These are phyloP conservation scores for Rhynchotus rufescens DNA, from an alignment of 2,797 vertebrate species.

Conservation along the genomic window DNA sequence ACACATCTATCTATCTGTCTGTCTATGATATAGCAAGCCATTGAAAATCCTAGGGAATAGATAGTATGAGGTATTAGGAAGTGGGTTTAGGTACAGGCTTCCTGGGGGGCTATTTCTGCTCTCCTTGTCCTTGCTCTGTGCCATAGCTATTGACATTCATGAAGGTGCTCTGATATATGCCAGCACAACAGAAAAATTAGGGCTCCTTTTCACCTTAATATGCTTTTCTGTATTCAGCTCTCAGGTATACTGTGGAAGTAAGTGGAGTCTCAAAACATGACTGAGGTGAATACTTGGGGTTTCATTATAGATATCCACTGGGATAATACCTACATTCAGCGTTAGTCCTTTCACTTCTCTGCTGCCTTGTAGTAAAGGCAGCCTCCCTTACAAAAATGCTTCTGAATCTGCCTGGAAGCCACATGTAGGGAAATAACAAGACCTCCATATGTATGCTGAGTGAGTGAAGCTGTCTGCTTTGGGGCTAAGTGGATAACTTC, in stretches of 20 bases:
- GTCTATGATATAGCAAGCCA: not conserved
- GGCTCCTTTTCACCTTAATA: not conserved
- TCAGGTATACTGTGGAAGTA: not conserved
- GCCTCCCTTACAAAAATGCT: not conserved
- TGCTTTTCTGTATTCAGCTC: not conserved
- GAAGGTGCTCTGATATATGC: not conserved
- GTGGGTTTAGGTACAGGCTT: not conserved
- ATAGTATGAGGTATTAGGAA: not conserved
- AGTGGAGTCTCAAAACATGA: not conserved
- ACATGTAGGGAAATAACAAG: not conserved
- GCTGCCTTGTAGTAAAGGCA: not conserved
- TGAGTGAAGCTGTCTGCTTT: conserved; percentile 46
- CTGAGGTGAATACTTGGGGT: not conserved
- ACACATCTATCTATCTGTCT: not conserved
- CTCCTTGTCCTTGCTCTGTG: not conserved
- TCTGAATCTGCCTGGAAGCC: not conserved
- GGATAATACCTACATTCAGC: not conserved
- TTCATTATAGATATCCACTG: not conserved
- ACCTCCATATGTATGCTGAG: conserved; percentile 3
- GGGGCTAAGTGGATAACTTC: conserved; percentile 33
- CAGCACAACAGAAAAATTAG: not conserved
- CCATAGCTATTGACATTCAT: rapidly evolving
- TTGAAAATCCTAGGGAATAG: not conserved
- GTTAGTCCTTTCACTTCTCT: not conserved
- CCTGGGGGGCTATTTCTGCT: not conserved